Conservation (phyloP, 1,140 invertebrate genomes). For the Telenomus remus region DNA sequence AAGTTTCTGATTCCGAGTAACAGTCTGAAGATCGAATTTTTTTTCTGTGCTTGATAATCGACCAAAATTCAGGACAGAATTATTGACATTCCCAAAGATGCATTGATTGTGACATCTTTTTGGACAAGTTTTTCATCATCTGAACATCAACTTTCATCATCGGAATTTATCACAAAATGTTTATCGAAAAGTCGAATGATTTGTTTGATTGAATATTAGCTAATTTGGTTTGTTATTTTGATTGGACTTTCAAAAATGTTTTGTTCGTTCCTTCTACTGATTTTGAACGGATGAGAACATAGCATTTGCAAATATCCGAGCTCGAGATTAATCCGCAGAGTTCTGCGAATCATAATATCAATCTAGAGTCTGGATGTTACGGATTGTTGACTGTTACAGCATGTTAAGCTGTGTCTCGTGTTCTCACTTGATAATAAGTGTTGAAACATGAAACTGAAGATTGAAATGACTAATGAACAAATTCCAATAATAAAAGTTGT, state of each 20-base stretch:
- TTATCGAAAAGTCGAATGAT: constrained; percentile 1
- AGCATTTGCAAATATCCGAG: constrained; percentile 45
- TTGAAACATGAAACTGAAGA: constrained; percentile 15
- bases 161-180: background rate
- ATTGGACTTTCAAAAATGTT: constrained; percentile 25
- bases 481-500: background rate
- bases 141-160: background rate
- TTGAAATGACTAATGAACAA: background rate
- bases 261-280: no score
- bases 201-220: constrained; percentile 5
- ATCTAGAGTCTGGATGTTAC: constrained; percentile 47
- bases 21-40: constrained; percentile 52
- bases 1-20: constrained; percentile 55
- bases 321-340: constrained; percentile 46
- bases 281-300: constrained; percentile 16
- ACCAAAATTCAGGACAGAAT: constrained; percentile 8
- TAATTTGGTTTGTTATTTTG: constrained; percentile 23
- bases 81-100: background rate
- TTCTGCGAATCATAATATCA: constrained; percentile 44
- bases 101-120: background rate
- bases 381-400: constrained; percentile 24
- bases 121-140: background rate
- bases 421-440: constrained; percentile 26
- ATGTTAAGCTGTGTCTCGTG: constrained; percentile 37
- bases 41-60: constrained; percentile 7